Evolutionary conservation across 2,797 vertebrate species (phyloP).

Genomic region (Myotis findleyi): DNA sequence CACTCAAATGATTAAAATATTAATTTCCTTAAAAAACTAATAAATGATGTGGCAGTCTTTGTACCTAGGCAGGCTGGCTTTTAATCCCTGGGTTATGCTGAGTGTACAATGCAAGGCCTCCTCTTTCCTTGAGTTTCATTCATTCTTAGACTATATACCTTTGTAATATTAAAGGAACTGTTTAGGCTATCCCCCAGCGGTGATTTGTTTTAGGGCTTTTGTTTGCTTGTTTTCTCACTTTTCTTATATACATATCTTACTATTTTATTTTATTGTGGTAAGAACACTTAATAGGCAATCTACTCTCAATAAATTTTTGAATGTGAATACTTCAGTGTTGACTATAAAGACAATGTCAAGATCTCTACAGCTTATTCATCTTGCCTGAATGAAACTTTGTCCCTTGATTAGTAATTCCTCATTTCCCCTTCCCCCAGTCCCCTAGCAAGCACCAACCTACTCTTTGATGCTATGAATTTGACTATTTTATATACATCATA

Average conservation of each 20-base stretch:
- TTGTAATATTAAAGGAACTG: background rate
- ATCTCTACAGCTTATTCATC: background rate
- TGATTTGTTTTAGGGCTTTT: background rate
- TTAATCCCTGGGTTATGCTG: background rate
- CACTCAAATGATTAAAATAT: constrained; percentile 11
- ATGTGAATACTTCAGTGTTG: background rate
- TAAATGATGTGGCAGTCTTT: background rate
- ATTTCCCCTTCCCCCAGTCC: background rate
- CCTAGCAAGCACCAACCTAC: background rate
- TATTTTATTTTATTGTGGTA: background rate
- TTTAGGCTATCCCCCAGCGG: background rate
- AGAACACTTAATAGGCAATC: background rate
- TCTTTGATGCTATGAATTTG: background rate
- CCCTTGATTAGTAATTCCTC: background rate
- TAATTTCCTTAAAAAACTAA: background rate
- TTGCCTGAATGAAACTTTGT: background rate
- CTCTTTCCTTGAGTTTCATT: background rate
- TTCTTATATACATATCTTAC: background rate
- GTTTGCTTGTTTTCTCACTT: background rate
- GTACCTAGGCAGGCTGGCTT: background rate
- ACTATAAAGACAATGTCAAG: background rate
- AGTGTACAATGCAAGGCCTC: background rate
- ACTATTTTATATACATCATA: background rate
- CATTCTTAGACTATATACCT: background rate
- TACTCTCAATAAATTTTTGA: background rate